These are phyloP conservation scores for Bufo bufo DNA, from an alignment of 2,113 vertebrate species.

Conservation along the genomic window DNA sequence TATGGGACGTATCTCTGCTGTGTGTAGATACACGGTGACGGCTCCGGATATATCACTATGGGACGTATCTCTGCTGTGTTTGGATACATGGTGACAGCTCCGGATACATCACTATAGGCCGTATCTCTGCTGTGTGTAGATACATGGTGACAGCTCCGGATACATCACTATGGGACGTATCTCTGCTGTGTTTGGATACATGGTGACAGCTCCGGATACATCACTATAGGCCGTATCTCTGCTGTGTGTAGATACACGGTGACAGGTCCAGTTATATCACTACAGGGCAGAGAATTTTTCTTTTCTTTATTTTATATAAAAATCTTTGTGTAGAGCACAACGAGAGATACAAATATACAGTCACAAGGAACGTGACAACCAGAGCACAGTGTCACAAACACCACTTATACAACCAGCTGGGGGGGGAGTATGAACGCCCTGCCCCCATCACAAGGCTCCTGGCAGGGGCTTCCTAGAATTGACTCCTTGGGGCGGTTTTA, in stretches of 20 bases:
- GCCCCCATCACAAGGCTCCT: not conserved
- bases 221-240: not conserved
- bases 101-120: not conserved
- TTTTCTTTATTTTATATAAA: constrained; percentile 40
- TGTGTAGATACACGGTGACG: too few species aligned
- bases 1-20: too few species aligned
- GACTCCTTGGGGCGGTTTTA: too few species aligned
- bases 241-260: not conserved
- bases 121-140: not conserved
- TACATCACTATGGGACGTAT: not conserved
- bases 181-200: not conserved
- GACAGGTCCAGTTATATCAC: not conserved
- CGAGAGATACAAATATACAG: constrained; percentile 33
- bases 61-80: not conserved
- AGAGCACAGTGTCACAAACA: constrained; percentile 42
- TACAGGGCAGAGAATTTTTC: too few species aligned
- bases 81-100: not conserved
- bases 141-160: not conserved
- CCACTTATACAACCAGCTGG: constrained; percentile 30
- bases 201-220: not conserved
- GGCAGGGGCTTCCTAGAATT: not conserved
- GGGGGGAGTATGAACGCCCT: not conserved
- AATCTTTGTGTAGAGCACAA: constrained; percentile 29
- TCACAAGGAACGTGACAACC: constrained; percentile 37
- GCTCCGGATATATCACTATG: too few species aligned